These are phyloP conservation scores for Pagrus major DNA, from an alignment of 2,113 vertebrate genomes.

Conservation along the genomic window DNA sequence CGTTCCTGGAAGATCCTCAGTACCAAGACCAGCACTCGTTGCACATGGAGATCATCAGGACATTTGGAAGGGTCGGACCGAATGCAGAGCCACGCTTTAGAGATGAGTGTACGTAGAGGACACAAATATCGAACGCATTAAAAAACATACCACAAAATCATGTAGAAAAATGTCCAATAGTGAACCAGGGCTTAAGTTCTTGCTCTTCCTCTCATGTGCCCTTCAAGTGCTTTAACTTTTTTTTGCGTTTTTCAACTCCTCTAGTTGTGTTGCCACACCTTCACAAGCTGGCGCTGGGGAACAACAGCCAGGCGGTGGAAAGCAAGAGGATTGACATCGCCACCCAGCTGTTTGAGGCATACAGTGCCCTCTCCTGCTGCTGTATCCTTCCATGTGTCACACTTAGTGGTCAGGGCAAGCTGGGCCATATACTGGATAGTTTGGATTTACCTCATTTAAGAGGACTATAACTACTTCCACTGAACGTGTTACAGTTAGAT, in stretches of 20 bases:
- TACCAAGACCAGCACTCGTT: slow-evolving; percentile 99
- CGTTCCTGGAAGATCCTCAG: slow-evolving; percentile 97
- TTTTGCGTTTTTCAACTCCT: slow-evolving; percentile 39
- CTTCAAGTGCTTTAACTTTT: neutral
- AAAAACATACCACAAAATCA: neutral
- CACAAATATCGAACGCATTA: neutral
- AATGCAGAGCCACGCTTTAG: slow-evolving; percentile 97
- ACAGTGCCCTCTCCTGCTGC: slow-evolving; percentile 98
- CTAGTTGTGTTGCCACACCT: slow-evolving; percentile 98
- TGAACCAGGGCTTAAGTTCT: neutral
- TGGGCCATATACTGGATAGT: neutral
- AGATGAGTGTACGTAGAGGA: slow-evolving; percentile 92
- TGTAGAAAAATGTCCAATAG: neutral
- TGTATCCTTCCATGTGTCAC: slow-evolving; percentile 91
- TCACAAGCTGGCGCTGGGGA: slow-evolving; percentile 94
- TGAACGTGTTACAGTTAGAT: neutral
- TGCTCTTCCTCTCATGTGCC: neutral
- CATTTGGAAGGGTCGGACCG: slow-evolving; percentile 97
- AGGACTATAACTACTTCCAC: neutral
- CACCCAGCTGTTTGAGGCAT: slow-evolving; percentile 97
- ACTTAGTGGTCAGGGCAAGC: neutral
- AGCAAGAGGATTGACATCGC: slow-evolving; percentile 95
- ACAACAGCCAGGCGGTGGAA: slow-evolving; percentile 95
- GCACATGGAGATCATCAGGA: slow-evolving; percentile 98
- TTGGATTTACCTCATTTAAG: neutral